phyloP scores from a whole-genome alignment of 2,797 vertebrate genomes.

The Emys orbicularis region DNA sequence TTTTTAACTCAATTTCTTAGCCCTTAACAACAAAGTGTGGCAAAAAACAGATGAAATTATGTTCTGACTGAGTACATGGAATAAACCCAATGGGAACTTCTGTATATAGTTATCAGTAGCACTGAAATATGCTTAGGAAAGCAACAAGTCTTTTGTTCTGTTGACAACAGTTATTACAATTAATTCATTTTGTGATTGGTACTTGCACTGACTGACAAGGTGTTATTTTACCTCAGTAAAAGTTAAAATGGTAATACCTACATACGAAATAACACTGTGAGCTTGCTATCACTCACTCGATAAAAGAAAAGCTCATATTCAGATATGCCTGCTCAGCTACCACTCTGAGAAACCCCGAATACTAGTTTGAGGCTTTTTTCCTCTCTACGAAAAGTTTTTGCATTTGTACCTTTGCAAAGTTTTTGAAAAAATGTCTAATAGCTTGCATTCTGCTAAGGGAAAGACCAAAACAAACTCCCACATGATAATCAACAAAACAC shows the following conservation, averaged over 20 bases:
- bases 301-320: conserved; percentile 72
- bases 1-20: conserved; percentile 74
- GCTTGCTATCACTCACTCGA: conserved; percentile 80
- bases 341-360: conserved; percentile 47
- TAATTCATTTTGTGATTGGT: conserved; percentile 94
- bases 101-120: conserved; percentile 80
- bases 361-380: background rate
- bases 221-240: conserved; percentile 93
- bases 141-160: conserved; percentile 92
- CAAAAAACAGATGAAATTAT: conserved; percentile 81
- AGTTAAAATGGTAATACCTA: conserved; percentile 92
- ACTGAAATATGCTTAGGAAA: conserved; percentile 85
- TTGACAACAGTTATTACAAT: conserved; percentile 95
- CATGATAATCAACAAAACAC: background rate
- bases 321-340: conserved; percentile 72
- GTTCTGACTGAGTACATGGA: conserved; percentile 74
- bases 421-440: background rate
- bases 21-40: conserved; percentile 73
- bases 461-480: background rate
- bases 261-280: conserved; percentile 83
- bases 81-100: conserved; percentile 77
- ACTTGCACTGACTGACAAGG: conserved; percentile 94
- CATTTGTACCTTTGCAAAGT: background rate
- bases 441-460: background rate
- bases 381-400: background rate